Base-by-base conservation (phyloP, 2,888 invertebrate genomes). In the Gastracanthus pulcherrimus region DNA sequence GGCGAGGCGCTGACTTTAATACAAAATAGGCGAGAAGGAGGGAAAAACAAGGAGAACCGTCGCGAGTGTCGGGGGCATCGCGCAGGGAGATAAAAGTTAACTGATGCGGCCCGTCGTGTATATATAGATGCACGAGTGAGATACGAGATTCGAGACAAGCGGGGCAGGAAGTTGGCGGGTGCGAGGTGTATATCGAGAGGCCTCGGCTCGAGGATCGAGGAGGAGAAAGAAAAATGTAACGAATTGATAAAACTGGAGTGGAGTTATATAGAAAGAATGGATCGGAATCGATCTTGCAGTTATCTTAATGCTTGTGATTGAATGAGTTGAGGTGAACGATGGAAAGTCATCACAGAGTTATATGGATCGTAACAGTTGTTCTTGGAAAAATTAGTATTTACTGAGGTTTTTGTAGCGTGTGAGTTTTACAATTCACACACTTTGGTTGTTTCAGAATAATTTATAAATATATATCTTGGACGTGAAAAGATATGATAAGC, bases 11-110 rank as follows among this genome's bases (percentile, higher is more conserved):
- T 26, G 29, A 38, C 34, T 71, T 48, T 60, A n/a, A 72, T 31
- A 31, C 16, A 72, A 72, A 29, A 26, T n/a, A 29, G 38, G 31
- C n/a, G 16, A 60, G 7, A 38, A 71, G 13, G 23, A 36, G 19
- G 16, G 5, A 58, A 29, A 13, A 26, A 13, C 16, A 23, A 26
- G 26, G n/a, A 45, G 13, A 19, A 38, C 16, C n/a, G 36, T 41
- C 31, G 26, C 29, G 19, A 36, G 48, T 36, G 34, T 67, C 36
- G 31, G 9, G n/a, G n/a, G n/a, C n/a, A n/a, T n/a, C n/a, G n/a
- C n/a, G n/a, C n/a, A n/a, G n/a, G 23, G 31, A 58, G 74, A 75
- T 60, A 75, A 75, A 69, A 62, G 60, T 66, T 34, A 80, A 80
- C 38, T 34, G 60, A 69, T 75, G 60, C 6, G 34, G 71, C 19